phyloP scores from a whole-genome alignment of 2,113 vertebrate species.

The Romanogobio albipinnatus region DNA sequence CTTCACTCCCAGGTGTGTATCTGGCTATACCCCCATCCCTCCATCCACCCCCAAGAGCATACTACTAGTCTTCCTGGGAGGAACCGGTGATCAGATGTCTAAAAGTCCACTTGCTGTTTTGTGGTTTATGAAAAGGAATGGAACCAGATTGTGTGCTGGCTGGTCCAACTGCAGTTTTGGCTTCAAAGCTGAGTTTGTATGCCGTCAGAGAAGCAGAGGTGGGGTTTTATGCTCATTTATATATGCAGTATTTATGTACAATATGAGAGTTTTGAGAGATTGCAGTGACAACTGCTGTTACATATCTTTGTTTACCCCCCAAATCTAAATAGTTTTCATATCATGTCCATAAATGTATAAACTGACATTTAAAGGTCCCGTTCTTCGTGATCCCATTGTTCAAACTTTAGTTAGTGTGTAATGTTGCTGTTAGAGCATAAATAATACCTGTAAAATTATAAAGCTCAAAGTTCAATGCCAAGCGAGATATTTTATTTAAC shows the following conservation, averaged over 20 bases:
- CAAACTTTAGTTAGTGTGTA: too few species aligned
- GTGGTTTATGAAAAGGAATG: constrained; percentile 20
- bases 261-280: neutral
- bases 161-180: neutral
- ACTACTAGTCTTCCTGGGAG: constrained; percentile 26
- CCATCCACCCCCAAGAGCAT: neutral
- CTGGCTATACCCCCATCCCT: constrained; percentile 41
- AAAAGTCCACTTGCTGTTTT: constrained; percentile 44
- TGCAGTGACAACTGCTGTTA: neutral
- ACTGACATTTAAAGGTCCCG: too few species aligned
- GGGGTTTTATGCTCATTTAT: neutral
- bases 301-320: neutral
- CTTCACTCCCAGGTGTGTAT: constrained; percentile 62
- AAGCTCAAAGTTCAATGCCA: too few species aligned
- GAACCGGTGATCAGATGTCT: constrained; percentile 39
- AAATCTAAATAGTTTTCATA: neutral
- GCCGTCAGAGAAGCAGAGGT: neutral
- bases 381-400: too few species aligned
- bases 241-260: neutral
- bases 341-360: neutral
- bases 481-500: too few species aligned
- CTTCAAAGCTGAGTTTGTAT: neutral
- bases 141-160: constrained; percentile 33
- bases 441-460: too few species aligned
- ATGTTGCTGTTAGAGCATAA: too few species aligned